Evolutionary conservation across 1,140 invertebrate genomes (phyloP), one percentile per base, ranked within the genome.

Genomic region (Gryon sp.): DNA sequence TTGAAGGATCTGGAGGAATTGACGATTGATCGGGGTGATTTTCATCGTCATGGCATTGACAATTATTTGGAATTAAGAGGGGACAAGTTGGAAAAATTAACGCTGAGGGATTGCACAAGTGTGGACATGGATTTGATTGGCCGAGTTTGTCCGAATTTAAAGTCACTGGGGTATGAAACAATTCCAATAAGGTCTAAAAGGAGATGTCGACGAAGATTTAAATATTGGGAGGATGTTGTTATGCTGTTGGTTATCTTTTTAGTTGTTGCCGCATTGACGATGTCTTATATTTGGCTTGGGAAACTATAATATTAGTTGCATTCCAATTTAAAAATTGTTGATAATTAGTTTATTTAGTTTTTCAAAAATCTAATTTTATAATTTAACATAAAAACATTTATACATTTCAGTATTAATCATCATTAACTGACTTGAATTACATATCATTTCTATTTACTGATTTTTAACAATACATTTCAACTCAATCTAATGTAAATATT

Each of bases 11-110:
- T 74, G 4, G 9, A 57, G 8, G 69, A 74, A 9, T 5, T 74
- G 9, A 43, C 36, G 4, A 65, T 65, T 0, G 69, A 74, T 11
- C 57, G 38, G 11, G 69, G 18, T 9, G 69, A 74, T 6, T 74
- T 74, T 24, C 7, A 19, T 0, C 50, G 15, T 7, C 40, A 74
- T 16, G 59, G 52, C 0, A 65, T 74, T 12, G 40, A 6, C 1
- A 40, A 72, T 15, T 73, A 59, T 20, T 26, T 74, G 11, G 24
- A 40, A 9, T 9, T 43, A 0, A 59, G 14, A 22, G 70, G 70
- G 5, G 34, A 66, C 1, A 52, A 15, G 1, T 22, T 74, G 8
- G 36, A 59, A 7, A 65, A 65, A 18, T 16, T 74, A 4, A 65
- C 70, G 0, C 38, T 74, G 0, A 65, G 70, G 4, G 60, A 59